Evolutionary conservation across 2,888 invertebrate species (phyloP).

Genomic region (Cosmopolites sordidus): DNA sequence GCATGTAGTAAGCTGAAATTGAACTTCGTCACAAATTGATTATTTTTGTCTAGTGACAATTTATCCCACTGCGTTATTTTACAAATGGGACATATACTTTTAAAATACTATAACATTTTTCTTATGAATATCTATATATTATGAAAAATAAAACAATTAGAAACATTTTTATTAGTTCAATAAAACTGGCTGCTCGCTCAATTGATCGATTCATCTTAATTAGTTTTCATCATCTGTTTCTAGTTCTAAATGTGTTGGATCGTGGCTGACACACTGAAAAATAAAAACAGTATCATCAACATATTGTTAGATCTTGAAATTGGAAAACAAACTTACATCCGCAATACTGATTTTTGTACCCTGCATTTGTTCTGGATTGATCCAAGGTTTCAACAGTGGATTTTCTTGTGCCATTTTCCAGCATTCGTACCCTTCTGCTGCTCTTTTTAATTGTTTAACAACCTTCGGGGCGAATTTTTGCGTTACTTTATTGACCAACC

Average conservation of each 20-base stretch:
- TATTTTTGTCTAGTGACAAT: too few relatives aligned
- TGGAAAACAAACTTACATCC: constrained; percentile 56
- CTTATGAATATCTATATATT: too few relatives aligned
- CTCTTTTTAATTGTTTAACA: constrained; percentile 76
- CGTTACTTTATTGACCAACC: constrained; percentile 85
- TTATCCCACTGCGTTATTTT: too few relatives aligned
- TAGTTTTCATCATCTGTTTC: constrained; percentile 19
- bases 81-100: too few relatives aligned
- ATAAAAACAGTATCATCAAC: background rate
- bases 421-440: constrained; percentile 71
- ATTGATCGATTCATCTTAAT: background rate
- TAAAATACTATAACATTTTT: too few relatives aligned
- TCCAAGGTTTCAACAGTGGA: constrained; percentile 81
- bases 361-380: constrained; percentile 70
- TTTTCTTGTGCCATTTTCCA: constrained; percentile 76
- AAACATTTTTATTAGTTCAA: too few relatives aligned
- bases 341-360: constrained; percentile 65
- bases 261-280: constrained; percentile 16
- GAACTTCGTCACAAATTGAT: too few relatives aligned
- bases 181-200: too few relatives aligned
- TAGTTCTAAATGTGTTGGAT: constrained; percentile 3
- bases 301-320: too few relatives aligned
- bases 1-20: too few relatives aligned
- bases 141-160: too few relatives aligned
- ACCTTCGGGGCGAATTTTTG: constrained; percentile 84